Conservation (phyloP, 2,113 vertebrate genomes). For the Lophius piscatorius region DNA sequence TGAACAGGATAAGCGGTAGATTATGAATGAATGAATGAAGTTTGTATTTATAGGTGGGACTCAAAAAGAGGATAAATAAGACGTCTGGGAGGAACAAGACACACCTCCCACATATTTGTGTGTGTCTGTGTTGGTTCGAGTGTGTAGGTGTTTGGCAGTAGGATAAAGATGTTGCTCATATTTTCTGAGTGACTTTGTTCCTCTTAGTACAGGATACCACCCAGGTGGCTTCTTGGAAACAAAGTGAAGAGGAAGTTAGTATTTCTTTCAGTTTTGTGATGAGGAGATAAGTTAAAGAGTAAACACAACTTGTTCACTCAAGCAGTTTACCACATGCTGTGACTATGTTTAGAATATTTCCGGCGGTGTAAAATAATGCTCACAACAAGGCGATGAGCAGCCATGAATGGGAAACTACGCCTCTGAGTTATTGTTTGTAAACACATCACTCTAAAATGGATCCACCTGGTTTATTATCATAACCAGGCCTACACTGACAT, state of each 20-base stretch:
- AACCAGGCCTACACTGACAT: too few species aligned
- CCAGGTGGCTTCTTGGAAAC: conserved; percentile 9
- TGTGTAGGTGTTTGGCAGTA: conserved; percentile 21
- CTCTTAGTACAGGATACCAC: conserved; percentile 12
- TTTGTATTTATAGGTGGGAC: too few species aligned
- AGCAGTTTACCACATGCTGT: neutral
- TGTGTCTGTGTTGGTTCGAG: neutral
- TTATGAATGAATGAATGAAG: too few species aligned
- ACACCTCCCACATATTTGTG: neutral
- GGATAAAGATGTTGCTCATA: neutral
- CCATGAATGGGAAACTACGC: neutral
- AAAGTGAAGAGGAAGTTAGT: neutral
- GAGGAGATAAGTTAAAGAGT: neutral
- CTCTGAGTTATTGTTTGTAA: too few species aligned
- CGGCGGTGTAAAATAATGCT: neutral
- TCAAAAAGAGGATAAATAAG: too few species aligned
- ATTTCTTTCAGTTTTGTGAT: neutral
- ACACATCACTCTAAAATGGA: too few species aligned
- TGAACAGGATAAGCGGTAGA: too few species aligned
- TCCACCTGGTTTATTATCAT: too few species aligned
- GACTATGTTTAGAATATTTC: neutral
- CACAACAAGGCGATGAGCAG: neutral
- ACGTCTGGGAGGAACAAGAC: too few species aligned
- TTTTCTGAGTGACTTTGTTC: conserved; percentile 12
- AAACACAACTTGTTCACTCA: too few species aligned